These are phyloP conservation scores for Pristionchus arcanus DNA, from an alignment of 2,888 invertebrate species.

Conservation along the genomic window DNA sequence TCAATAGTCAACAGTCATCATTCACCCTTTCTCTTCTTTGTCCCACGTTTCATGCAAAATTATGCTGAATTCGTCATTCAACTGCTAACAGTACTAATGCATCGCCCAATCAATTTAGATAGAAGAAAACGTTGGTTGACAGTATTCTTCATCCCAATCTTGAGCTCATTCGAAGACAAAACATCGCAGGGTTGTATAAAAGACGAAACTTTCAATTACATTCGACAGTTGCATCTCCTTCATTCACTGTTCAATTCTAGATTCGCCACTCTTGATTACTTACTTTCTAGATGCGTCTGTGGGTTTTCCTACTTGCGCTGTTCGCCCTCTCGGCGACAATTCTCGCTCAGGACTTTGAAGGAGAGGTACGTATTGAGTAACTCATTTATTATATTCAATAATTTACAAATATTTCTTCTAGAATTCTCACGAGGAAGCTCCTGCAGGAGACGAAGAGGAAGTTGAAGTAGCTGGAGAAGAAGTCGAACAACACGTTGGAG, in stretches of 20 bases:
- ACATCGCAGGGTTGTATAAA: not conserved
- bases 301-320: conserved; percentile 35
- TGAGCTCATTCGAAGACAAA: not conserved
- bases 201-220: not conserved
- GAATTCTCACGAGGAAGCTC: not conserved
- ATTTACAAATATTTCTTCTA: not conserved
- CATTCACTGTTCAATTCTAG: not conserved
- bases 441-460: not conserved
- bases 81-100: no score
- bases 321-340: conserved; percentile 35
- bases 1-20: no score
- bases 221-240: not conserved
- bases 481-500: not conserved
- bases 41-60: no score
- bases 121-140: not conserved
- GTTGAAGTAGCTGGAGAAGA: conserved; percentile 29
- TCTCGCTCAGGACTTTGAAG: conserved; percentile 38
- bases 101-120: no score
- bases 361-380: not conserved
- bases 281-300: conserved; percentile 40
- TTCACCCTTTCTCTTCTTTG: no score
- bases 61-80: no score
- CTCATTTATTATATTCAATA: no score
- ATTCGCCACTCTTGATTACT: not conserved
- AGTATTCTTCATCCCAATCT: not conserved